Percentiles rank a stretch among this genome's conserved stretches.
Conservation (phyloP, 2,797 vertebrate genomes). For the Decapterus maruadsi region DNA sequence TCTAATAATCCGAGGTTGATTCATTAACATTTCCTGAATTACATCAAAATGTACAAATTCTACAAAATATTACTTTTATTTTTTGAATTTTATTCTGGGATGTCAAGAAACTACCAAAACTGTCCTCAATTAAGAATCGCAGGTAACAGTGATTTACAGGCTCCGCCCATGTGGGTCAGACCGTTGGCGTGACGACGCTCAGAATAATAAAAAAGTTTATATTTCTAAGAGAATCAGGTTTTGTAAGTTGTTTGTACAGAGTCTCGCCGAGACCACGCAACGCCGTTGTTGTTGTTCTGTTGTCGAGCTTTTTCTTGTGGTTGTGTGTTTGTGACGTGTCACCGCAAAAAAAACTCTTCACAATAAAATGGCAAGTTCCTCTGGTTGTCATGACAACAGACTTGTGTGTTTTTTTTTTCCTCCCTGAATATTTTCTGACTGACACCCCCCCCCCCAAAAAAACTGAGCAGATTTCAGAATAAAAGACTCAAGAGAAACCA, state of each 20-base stretch:
- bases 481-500: too few species aligned
- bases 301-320: neutral
- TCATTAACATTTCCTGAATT: neutral
- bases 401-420: too few species aligned
- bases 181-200: neutral
- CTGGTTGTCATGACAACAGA: neutral
- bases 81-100: neutral
- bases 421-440: too few species aligned
- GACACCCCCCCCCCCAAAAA: too few species aligned
- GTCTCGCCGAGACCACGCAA: neutral
- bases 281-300: constrained; percentile 5
- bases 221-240: constrained; percentile 54
- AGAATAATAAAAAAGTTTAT: constrained; percentile 33
- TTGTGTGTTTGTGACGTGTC: constrained; percentile 34
- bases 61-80: too few species aligned
- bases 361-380: constrained; percentile 22
- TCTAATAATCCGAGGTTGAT: neutral
- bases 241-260: constrained; percentile 50
- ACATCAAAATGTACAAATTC: neutral
- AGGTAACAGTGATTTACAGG: neutral
- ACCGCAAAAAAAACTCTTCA: constrained; percentile 14
- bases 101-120: neutral
- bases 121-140: neutral
- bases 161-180: neutral
- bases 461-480: too few species aligned